A percentile compares a stretch with the other conserved stretches of the same genome.
These are phyloP conservation scores for Cheirogaleus major DNA, from an alignment of 2,797 vertebrate species.

Conservation along the genomic window DNA sequence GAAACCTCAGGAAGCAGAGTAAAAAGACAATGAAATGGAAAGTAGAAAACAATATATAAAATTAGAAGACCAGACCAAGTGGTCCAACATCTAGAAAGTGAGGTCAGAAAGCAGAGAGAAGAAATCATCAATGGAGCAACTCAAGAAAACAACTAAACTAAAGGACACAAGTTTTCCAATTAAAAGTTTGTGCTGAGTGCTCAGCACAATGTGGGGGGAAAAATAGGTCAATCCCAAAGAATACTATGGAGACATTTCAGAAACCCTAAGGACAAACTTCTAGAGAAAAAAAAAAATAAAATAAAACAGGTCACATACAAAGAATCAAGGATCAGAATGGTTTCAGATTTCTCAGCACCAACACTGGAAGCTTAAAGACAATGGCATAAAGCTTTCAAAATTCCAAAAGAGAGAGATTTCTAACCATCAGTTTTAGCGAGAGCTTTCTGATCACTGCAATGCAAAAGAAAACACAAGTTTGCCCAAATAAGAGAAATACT, in stretches of 20 bases:
- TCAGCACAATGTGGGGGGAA: not conserved
- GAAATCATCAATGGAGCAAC: not conserved
- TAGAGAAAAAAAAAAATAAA: not conserved
- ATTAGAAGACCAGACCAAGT: not conserved
- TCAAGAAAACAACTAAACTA: not conserved
- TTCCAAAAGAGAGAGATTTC: not conserved
- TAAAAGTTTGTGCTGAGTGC: not conserved
- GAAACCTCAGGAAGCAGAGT: not conserved
- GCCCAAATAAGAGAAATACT: not conserved
- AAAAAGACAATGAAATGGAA: not conserved
- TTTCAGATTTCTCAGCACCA: not conserved
- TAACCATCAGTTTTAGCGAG: not conserved
- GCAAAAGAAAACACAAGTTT: not conserved
- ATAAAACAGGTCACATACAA: not conserved
- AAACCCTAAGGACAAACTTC: not conserved
- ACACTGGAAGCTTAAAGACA: not conserved
- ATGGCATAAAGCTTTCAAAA: not conserved
- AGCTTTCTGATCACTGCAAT: not conserved
- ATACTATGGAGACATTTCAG: not conserved
- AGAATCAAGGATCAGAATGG: not conserved
- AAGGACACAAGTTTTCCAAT: not conserved
- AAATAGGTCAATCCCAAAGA: not conserved
- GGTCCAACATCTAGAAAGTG: not conserved
- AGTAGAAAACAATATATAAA: not conserved
- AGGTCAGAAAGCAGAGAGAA: not conserved